phyloP scores from a whole-genome alignment of 2,797 vertebrate species.

The Denticeps clupeoides region DNA sequence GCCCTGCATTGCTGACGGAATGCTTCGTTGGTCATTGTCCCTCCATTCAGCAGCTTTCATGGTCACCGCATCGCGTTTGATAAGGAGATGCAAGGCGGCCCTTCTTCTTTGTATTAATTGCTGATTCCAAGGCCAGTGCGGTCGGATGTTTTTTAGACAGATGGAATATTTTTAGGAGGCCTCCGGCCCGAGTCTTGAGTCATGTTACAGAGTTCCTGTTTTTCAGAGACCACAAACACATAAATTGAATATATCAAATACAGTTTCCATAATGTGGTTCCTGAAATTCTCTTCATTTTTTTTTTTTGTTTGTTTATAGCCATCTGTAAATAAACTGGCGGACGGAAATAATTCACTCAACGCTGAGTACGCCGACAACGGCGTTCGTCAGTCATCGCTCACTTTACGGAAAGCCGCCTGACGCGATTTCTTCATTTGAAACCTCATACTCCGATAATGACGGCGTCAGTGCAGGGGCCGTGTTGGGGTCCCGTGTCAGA shows the following conservation, averaged over 20 bases:
- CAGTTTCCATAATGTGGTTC: background rate
- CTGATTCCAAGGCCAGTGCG: conserved; percentile 6
- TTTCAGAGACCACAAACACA: background rate
- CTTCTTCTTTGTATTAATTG: background rate
- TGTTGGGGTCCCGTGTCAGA: background rate
- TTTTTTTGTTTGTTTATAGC: background rate
- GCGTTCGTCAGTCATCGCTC: background rate
- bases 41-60: background rate
- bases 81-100: background rate
- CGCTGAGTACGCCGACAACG: no score
- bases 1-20: background rate
- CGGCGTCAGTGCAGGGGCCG: background rate
- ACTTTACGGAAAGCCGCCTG: background rate
- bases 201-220: conserved; percentile 23
- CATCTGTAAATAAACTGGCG: background rate
- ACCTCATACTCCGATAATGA: background rate
- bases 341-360: background rate
- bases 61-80: background rate
- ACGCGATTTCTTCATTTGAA: no score
- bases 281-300: background rate
- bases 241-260: conserved; percentile 8
- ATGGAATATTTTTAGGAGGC: conserved; percentile 18
- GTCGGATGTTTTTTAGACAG: conserved; percentile 3
- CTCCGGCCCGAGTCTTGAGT: conserved; percentile 13
- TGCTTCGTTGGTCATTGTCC: background rate